These are phyloP conservation scores for Neoitamus cyanurus DNA, from an alignment of 2,888 invertebrate genomes.

Conservation along the genomic window DNA sequence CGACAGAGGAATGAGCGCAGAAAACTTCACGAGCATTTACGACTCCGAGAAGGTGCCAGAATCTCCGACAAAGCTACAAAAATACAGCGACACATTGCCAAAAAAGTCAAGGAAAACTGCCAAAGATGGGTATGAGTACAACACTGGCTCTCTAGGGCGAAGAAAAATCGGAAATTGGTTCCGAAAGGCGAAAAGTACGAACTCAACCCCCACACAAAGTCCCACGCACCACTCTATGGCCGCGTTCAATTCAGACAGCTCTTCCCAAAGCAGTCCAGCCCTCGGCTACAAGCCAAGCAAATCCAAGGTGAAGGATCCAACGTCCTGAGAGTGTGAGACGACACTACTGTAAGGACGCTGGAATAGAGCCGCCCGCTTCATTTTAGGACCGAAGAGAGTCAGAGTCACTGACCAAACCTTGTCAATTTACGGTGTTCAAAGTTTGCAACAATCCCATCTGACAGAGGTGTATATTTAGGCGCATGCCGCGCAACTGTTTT, in stretches of 20 bases:
- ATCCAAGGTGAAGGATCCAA: slow-evolving; percentile 39
- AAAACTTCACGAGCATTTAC: slow-evolving; percentile 49
- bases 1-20: slow-evolving; percentile 33
- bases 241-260: slow-evolving; percentile 55
- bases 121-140: slow-evolving; percentile 56
- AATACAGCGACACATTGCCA: slow-evolving; percentile 64
- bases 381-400: background rate
- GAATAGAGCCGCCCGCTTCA: background rate
- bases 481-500: slow-evolving; percentile 7
- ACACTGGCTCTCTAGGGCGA: slow-evolving; percentile 64
- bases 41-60: slow-evolving; percentile 60
- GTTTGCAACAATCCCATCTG: slow-evolving; percentile 34
- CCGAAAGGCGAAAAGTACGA: slow-evolving; percentile 65
- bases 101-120: slow-evolving; percentile 60
- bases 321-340: slow-evolving; percentile 53
- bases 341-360: slow-evolving; percentile 49
- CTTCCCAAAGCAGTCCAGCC: slow-evolving; percentile 56
- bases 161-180: slow-evolving; percentile 66
- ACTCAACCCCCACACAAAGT: slow-evolving; percentile 66
- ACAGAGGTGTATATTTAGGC: slow-evolving; percentile 17
- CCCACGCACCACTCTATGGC: slow-evolving; percentile 63
- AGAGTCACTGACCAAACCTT: slow-evolving; percentile 17
- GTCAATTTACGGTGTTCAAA: slow-evolving; percentile 41
- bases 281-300: slow-evolving; percentile 48
- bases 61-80: slow-evolving; percentile 59